Percentiles rank a stretch among this genome's conserved stretches.
Conservation (phyloP, 1,140 invertebrate species). For the Meloidogyne exigua region DNA sequence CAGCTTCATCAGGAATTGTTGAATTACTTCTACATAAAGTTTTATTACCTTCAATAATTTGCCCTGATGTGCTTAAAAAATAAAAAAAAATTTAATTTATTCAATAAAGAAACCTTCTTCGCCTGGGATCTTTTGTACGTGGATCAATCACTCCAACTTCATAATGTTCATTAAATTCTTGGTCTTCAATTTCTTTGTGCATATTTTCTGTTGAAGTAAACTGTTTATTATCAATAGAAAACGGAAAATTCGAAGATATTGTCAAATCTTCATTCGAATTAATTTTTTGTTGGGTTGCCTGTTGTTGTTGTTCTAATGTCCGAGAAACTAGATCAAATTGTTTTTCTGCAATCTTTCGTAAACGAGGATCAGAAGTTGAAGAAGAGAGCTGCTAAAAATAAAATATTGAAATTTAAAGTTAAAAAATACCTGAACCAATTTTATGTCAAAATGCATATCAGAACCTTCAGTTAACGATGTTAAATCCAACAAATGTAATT, state of each 20-base stretch:
- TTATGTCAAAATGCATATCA: conserved; percentile 34
- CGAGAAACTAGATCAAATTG: conserved; percentile 49
- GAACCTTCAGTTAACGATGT: conserved; percentile 6
- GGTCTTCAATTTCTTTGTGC: background rate
- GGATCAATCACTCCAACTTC: background rate
- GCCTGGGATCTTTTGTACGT: background rate
- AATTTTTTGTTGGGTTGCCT: background rate
- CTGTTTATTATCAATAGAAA: too few relatives aligned
- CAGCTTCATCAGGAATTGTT: background rate
- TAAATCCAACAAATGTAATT: conserved; percentile 30
- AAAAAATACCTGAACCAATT: conserved; percentile 44
- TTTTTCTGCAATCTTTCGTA: conserved; percentile 48
- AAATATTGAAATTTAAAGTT: conserved; percentile 14
- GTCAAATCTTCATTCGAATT: background rate
- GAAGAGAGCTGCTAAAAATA: conserved; percentile 40
- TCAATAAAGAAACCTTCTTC: background rate
- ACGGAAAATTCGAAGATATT: too few relatives aligned
- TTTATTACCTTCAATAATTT: background rate
- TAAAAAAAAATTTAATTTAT: background rate
- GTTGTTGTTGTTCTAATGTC: conserved; percentile 37
- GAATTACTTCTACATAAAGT: background rate
- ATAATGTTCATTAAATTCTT: background rate
- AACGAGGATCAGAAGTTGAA: conserved; percentile 45
- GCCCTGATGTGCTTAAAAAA: background rate
- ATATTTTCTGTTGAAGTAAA: background rate